Evolutionary conservation across 2,888 invertebrate genomes (phyloP), one percentile per base, ranked within the genome.

Genomic region (Melanophora roralis): DNA sequence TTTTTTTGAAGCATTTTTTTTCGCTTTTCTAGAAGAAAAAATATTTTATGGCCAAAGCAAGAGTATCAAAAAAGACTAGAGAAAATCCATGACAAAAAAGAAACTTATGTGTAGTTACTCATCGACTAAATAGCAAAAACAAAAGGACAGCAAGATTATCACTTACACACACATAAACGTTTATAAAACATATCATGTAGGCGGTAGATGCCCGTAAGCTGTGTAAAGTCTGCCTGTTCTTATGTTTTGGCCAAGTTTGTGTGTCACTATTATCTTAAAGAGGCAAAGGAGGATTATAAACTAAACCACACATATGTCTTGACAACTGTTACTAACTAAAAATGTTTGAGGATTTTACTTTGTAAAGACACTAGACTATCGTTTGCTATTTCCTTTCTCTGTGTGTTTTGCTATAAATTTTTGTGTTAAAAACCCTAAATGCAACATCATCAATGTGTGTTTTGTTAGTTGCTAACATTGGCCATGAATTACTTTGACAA

Each of bases 401-500:
- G 21, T 12, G 27, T 14, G 16, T 16, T n/a, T n/a, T n/a, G n/a
- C n/a, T n/a, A n/a, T n/a, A 21, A n/a, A n/a, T n/a, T n/a, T 78
- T 34, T 68, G 27, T 69, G 36, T 47, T 73, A 55, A 43, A 55
- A 67, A 67, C 51, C 67, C 51, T 79, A 71, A 79, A 65, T 79
- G 79, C 79, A 75, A 79, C 75, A 79, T 79, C 65, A 79, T 69
- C 75, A 75, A 71, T 65, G 75, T 83, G 83, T 83, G 82, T 81
- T 82, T 71, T 74, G 71, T 80, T 68, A 59, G 69, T 65, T 80
- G 72, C 71, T 75, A 80, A 80, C 71, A 80, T 80, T 80, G 80
- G 80, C 80, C 75, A 80, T 80, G 80, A 80, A 80, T 80, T 80
- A 80, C 75, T 72, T 80, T 80, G 71, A 80, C 80, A 80, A 76